A percentile compares a stretch with the other conserved stretches of the same genome.
Conservation (phyloP, 2,797 vertebrate species). For the Vultur gryphus region DNA sequence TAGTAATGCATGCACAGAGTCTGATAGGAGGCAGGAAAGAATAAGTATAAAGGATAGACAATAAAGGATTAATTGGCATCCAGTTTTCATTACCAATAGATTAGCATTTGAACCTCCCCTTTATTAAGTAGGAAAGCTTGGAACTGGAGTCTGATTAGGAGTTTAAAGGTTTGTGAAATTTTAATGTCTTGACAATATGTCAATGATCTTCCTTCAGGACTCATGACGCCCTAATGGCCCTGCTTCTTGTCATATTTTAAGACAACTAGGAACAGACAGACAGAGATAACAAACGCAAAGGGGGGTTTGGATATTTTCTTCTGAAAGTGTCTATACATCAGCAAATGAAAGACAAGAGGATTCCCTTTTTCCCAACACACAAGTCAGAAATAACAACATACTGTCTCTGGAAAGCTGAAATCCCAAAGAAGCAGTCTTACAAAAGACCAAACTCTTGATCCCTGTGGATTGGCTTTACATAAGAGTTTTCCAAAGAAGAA, state of each 20-base stretch:
- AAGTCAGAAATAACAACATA: neutral
- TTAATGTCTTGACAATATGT: neutral
- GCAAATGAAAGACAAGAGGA: neutral
- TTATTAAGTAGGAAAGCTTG: slow-evolving; percentile 5
- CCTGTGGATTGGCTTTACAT: neutral
- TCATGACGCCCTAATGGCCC: neutral
- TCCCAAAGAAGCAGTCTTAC: neutral
- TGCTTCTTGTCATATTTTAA: neutral
- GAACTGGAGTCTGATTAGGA: slow-evolving; percentile 6
- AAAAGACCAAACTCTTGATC: neutral
- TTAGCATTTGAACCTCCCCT: slow-evolving; percentile 1
- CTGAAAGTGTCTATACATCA: neutral
- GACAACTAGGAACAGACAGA: neutral
- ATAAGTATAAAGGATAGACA: neutral
- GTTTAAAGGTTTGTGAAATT: slow-evolving; percentile 8
- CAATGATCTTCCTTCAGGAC: neutral
- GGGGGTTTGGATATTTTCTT: rapidly evolving
- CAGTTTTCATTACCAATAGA: slow-evolving; percentile 32
- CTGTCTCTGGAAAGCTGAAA: neutral
- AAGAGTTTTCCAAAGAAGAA: neutral
- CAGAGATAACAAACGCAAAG: neutral
- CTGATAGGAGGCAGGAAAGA: neutral
- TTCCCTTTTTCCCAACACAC: neutral
- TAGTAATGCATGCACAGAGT: neutral
- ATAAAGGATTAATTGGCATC: slow-evolving; percentile 20